Evolutionary conservation across 2,113 vertebrate species (phyloP).

Genomic region (Mus musculus): DNA sequence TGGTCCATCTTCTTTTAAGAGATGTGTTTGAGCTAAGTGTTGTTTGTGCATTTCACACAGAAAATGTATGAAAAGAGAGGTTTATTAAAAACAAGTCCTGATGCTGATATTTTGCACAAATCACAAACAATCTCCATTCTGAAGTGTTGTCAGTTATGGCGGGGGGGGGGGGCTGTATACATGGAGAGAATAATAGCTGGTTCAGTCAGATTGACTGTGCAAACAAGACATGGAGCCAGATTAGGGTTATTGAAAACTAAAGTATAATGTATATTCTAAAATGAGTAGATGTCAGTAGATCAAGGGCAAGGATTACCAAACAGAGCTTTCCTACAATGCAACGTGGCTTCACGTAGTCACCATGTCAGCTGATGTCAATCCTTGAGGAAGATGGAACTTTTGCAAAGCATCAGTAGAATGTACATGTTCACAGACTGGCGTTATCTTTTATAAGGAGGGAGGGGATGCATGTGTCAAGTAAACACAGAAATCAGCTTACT

Average conservation of each 20-base stretch:
- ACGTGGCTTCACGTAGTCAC: neutral
- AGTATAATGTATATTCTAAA: neutral
- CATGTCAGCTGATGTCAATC: neutral
- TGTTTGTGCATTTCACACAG: neutral
- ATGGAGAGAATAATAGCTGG: neutral
- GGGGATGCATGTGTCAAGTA: neutral
- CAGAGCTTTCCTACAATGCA: neutral
- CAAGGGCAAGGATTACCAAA: neutral
- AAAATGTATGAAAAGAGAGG: neutral
- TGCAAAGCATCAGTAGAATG: neutral
- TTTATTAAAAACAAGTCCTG: neutral
- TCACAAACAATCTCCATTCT: neutral
- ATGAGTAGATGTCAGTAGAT: neutral
- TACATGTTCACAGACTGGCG: neutral
- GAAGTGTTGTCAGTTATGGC: neutral
- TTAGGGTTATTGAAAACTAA: slow-evolving; percentile 36
- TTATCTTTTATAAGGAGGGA: neutral
- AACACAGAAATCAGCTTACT: neutral
- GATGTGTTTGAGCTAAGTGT: neutral
- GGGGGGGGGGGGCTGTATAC: neutral
- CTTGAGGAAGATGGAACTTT: neutral
- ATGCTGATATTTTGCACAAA: neutral
- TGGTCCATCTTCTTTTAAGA: neutral
- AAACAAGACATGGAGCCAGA: neutral
- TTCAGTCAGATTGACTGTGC: neutral